Percentiles rank a stretch among this genome's conserved stretches.
phyloP scores from a whole-genome alignment of 1,140 invertebrate species.

The Lamellibrachia luymesi region DNA sequence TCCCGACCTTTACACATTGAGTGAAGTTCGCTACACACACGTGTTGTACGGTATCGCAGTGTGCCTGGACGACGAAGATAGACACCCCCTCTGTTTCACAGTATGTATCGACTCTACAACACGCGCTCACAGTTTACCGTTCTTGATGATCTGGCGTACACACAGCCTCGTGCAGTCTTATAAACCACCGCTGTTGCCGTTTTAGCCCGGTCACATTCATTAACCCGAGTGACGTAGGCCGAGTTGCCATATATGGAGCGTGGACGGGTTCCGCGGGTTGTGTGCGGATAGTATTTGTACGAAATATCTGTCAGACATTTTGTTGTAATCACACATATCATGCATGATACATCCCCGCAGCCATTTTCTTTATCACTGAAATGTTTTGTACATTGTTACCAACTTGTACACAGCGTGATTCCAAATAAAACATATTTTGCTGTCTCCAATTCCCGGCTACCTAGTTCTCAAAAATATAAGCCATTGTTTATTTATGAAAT shows the following conservation, averaged over 20 bases:
- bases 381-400: background rate
- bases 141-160: background rate
- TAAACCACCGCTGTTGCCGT: background rate
- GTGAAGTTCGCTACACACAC: background rate
- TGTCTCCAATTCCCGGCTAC: background rate
- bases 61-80: background rate
- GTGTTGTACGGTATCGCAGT: background rate
- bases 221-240: background rate
- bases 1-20: background rate
- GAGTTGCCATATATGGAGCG: background rate
- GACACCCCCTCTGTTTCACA: background rate
- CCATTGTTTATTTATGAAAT: no score
- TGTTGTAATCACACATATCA: background rate
- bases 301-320: background rate
- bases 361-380: background rate
- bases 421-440: background rate
- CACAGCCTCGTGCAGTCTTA: background rate
- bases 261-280: background rate
- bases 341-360: background rate
- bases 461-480: no score
- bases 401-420: background rate
- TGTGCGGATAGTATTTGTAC: background rate
- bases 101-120: background rate
- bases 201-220: background rate
- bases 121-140: background rate